Percentiles rank a stretch among this genome's conserved stretches.
Conservation (phyloP, 2,888 invertebrate species). For the Eilema depressum region DNA sequence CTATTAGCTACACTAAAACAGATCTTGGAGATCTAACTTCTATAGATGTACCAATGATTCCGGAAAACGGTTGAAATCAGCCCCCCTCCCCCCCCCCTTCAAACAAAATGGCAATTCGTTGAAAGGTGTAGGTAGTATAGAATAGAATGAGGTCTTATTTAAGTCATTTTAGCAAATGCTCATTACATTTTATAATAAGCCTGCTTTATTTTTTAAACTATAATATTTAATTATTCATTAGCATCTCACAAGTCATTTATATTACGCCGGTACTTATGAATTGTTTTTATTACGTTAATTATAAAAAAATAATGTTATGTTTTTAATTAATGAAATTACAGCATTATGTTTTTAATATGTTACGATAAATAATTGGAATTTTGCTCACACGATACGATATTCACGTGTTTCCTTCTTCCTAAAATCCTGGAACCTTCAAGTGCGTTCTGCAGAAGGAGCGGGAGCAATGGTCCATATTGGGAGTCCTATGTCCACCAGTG, state of each 20-base stretch:
- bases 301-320: conserved; percentile 7
- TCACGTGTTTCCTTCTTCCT: background rate
- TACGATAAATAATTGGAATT: background rate
- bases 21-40: too few species aligned
- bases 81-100: too few species aligned
- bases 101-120: too few species aligned
- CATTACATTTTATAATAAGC: background rate
- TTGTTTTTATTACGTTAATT: conserved; percentile 8
- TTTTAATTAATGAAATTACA: conserved; percentile 4
- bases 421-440: too few species aligned
- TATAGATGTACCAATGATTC: too few species aligned
- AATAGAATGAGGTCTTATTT: background rate
- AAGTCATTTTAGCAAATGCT: background rate
- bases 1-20: too few species aligned
- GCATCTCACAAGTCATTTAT: background rate
- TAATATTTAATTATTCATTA: background rate
- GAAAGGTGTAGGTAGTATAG: too few species aligned
- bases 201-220: background rate
- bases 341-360: background rate
- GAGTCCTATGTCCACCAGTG: too few species aligned
- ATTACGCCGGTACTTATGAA: background rate
- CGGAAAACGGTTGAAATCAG: too few species aligned
- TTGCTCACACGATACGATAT: background rate
- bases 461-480: too few species aligned
- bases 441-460: too few species aligned